Evolutionary conservation across 2,113 vertebrate genomes (phyloP).

Genomic region (Myotis brandtii): DNA sequence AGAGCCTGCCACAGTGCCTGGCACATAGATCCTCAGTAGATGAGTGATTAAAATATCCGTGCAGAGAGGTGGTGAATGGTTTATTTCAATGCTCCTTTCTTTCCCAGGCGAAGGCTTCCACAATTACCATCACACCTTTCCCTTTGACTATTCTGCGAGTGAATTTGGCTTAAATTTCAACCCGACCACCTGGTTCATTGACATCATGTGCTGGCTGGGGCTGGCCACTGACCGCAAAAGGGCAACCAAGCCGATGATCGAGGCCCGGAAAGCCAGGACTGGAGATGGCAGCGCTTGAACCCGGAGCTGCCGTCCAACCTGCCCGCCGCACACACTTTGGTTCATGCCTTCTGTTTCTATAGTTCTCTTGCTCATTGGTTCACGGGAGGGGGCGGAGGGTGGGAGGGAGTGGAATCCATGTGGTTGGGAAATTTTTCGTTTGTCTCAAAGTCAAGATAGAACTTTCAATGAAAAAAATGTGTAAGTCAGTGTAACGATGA

Average conservation of each 20-base stretch:
- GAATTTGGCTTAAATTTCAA: conserved; percentile 91
- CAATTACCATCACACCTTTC: conserved; percentile 90
- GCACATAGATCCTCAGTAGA: neutral
- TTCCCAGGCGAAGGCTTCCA: conserved; percentile 90
- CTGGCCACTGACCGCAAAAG: conserved; percentile 88
- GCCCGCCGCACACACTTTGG: neutral
- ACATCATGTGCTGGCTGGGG: conserved; percentile 91
- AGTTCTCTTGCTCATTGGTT: neutral
- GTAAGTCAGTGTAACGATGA: conserved; percentile 69
- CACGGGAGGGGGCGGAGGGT: neutral
- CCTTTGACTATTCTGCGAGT: conserved; percentile 90
- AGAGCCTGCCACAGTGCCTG: neutral
- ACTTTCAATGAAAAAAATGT: conserved; percentile 46
- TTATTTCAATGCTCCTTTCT: conserved; percentile 48
- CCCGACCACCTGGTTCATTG: conserved; percentile 92
- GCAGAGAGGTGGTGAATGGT: accelerated
- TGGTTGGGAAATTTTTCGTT: conserved; percentile 60
- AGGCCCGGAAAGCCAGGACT: conserved; percentile 88
- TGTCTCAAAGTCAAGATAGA: conserved; percentile 77
- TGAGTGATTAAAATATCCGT: too few species aligned
- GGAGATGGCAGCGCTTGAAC: conserved; percentile 88
- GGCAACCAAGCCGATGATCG: conserved; percentile 85
- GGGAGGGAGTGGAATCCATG: neutral
- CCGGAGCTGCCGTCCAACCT: accelerated
- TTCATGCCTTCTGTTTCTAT: neutral